A percentile compares a stretch with the other conserved stretches of the same genome.
Conservation (phyloP, 2,797 vertebrate genomes). For the Pseudochaenichthys georgianus region DNA sequence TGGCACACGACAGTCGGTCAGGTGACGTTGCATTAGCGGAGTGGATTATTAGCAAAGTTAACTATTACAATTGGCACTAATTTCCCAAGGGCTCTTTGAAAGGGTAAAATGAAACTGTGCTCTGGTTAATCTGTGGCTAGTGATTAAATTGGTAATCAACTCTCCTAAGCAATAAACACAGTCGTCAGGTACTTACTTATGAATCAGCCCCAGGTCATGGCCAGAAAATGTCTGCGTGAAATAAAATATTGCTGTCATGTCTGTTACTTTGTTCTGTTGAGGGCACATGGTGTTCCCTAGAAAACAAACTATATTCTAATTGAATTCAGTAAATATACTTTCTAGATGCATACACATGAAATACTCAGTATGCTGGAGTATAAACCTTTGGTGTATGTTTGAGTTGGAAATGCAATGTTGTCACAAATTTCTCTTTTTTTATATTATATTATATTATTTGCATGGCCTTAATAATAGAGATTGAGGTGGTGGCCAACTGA, state of each 20-base stretch:
- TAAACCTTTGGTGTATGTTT: conserved; percentile 5
- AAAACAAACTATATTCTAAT: conserved; percentile 25
- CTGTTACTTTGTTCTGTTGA: background rate
- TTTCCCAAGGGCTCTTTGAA: conserved; percentile 68
- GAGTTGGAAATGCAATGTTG: conserved; percentile 45
- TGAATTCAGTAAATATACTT: background rate
- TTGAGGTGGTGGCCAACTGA: conserved; percentile 32
- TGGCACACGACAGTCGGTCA: conserved; percentile 43
- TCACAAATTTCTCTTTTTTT: conserved; percentile 14
- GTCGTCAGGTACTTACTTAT: conserved; percentile 66
- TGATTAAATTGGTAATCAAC: conserved; percentile 71
- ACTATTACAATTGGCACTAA: conserved; percentile 58
- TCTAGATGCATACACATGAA: background rate
- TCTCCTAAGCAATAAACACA: conserved; percentile 67
- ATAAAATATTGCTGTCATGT: conserved; percentile 8
- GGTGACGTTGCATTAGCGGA: conserved; percentile 50
- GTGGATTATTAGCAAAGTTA: conserved; percentile 52
- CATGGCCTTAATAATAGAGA: conserved; percentile 42
- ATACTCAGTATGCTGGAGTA: conserved; percentile 23
- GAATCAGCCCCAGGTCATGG: conserved; percentile 41
- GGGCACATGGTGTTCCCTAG: background rate
- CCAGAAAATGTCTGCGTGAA: background rate
- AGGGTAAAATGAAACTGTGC: conserved; percentile 35
- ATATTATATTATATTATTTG: conserved; percentile 39
- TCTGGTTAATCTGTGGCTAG: conserved; percentile 49